Percentiles rank a stretch among this genome's conserved stretches.
phyloP scores from a whole-genome alignment of 2,888 invertebrate genomes.

The Zeuzera pyrina region DNA sequence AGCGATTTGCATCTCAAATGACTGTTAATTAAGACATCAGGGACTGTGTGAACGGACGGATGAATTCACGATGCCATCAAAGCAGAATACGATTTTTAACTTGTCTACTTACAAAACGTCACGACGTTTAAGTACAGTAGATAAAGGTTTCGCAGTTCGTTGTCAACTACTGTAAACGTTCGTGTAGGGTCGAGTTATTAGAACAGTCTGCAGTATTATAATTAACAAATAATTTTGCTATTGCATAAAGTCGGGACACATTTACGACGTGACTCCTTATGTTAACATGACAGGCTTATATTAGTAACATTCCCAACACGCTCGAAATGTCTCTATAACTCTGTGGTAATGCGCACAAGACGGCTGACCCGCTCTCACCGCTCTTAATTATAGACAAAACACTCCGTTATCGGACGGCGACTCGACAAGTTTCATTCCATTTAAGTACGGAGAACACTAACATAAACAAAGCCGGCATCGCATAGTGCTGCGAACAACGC shows the following conservation, averaged over 20 bases:
- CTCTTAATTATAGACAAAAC: conserved; percentile 68
- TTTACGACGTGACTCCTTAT: conserved; percentile 37
- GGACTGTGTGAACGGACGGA: too few species aligned
- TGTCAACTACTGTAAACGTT: too few species aligned
- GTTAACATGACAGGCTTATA: conserved; percentile 43
- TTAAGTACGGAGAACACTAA: conserved; percentile 50
- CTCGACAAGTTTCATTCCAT: conserved; percentile 50
- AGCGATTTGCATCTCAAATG: too few species aligned
- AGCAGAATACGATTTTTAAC: too few species aligned
- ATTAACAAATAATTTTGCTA: conserved; percentile 30
- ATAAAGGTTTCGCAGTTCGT: too few species aligned
- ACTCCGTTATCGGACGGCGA: conserved; percentile 51
- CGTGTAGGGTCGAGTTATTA: too few species aligned
- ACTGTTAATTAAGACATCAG: too few species aligned
- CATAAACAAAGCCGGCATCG: conserved; percentile 45
- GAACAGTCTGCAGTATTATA: too few species aligned
- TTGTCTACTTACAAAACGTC: too few species aligned
- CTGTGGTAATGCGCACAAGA: conserved; percentile 40
- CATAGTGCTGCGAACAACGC: conserved; percentile 32
- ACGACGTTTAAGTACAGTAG: too few species aligned
- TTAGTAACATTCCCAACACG: conserved; percentile 45
- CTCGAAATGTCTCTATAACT: conserved; percentile 55
- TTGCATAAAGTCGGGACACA: conserved; percentile 33
- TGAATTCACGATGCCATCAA: too few species aligned
- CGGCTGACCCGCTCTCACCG: conserved; percentile 45